phyloP scores from a whole-genome alignment of 1,140 invertebrate genomes.

The Zaprionus davidi region DNA sequence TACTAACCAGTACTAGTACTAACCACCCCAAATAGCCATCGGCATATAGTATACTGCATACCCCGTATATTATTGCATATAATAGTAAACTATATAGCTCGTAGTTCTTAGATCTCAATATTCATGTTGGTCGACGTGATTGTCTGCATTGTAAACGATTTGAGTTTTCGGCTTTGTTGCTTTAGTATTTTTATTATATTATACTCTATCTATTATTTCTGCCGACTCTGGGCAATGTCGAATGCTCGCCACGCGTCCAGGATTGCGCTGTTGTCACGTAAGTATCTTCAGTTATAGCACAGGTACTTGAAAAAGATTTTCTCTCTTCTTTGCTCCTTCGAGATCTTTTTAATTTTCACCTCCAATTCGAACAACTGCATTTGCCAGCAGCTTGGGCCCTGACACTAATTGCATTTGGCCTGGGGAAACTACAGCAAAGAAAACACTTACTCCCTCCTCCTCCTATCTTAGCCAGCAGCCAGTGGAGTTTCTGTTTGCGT shows the following conservation, averaged over 20 bases:
- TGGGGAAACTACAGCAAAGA: constrained; percentile 18
- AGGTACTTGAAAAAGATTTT: not conserved
- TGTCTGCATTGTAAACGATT: constrained; percentile 12
- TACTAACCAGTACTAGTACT: constrained; percentile 4
- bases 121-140: constrained; percentile 28
- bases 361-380: constrained; percentile 6
- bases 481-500: not conserved
- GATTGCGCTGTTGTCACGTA: constrained; percentile 21
- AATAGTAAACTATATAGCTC: not conserved
- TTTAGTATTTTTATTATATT: constrained; percentile 21
- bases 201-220: constrained; percentile 21
- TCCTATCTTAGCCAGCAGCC: not conserved
- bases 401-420: constrained; percentile 29
- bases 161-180: constrained; percentile 28
- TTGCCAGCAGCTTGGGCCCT: constrained; percentile 11
- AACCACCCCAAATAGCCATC: not conserved
- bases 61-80: not conserved
- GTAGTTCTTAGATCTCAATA: constrained; percentile 7
- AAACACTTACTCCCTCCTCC: not conserved
- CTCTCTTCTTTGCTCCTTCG: not conserved
- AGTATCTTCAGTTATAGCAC: constrained; percentile 11
- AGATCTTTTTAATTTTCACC: constrained; percentile 7
- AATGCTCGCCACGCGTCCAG: constrained; percentile 1
- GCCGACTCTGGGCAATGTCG: constrained; percentile 18
- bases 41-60: not conserved